Percentiles rank a stretch among this genome's conserved stretches.
Conservation (phyloP, 2,113 vertebrate species). For the Triplophysa siluroides region DNA sequence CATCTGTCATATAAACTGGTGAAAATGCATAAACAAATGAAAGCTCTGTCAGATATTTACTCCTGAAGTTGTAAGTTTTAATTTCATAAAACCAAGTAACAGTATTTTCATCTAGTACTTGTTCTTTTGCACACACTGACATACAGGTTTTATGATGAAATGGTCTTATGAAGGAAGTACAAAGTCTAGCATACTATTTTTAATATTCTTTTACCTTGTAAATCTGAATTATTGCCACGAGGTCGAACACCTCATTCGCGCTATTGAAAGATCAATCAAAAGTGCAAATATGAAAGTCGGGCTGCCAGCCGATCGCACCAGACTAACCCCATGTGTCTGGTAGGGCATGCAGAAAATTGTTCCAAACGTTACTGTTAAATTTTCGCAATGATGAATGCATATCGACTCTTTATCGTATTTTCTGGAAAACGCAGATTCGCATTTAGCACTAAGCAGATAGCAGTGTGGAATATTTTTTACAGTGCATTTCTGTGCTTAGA, state of each 20-base stretch:
- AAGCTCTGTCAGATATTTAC: no score
- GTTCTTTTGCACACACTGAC: not conserved
- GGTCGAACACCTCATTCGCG: not conserved
- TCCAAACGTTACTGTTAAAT: slow-evolving; percentile 42
- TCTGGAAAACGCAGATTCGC: slow-evolving; percentile 51
- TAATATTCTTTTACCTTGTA: not conserved
- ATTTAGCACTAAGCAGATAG: slow-evolving; percentile 58
- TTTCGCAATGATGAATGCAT: slow-evolving; percentile 52
- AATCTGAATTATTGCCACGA: not conserved
- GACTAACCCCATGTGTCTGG: slow-evolving; percentile 21
- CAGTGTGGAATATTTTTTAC: slow-evolving; percentile 44
- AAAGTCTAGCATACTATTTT: not conserved
- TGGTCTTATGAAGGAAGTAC: not conserved
- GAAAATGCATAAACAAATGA: no score
- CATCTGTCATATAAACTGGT: no score
- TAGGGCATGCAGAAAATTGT: slow-evolving; percentile 29
- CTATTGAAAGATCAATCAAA: slow-evolving; percentile 18
- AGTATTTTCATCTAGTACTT: no score
- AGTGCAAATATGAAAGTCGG: slow-evolving; percentile 20
- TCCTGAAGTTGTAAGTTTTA: no score
- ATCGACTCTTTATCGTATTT: slow-evolving; percentile 49
- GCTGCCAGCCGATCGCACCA: slow-evolving; percentile 19
- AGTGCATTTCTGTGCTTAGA: slow-evolving; percentile 49
- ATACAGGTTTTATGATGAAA: not conserved
- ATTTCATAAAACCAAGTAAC: no score